Conservation (phyloP, 2,113 vertebrate species). For the Eonycteris spelaea region DNA sequence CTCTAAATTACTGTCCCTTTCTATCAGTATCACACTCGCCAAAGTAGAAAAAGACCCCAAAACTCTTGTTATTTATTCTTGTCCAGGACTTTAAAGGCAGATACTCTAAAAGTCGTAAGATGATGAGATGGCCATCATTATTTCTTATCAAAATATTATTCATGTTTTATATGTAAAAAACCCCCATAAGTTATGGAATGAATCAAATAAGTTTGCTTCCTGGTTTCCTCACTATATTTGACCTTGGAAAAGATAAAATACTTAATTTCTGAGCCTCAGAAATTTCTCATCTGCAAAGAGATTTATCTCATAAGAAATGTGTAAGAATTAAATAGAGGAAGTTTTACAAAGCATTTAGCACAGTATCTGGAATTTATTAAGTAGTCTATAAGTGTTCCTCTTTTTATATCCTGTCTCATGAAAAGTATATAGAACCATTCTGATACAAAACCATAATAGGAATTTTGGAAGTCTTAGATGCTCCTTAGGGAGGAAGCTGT, state of each 20-base stretch:
- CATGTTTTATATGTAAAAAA: constrained; percentile 1
- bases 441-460: neutral
- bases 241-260: neutral
- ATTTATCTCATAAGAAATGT: neutral
- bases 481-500: neutral
- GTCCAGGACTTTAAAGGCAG: neutral
- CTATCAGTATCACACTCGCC: neutral
- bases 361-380: neutral
- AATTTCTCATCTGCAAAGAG: neutral
- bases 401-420: neutral
- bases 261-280: neutral
- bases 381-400: neutral
- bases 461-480: neutral
- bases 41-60: neutral
- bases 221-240: neutral
- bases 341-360: neutral
- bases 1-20: neutral
- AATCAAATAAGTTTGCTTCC: neutral
- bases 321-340: constrained; percentile 2
- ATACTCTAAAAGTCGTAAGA: neutral
- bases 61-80: neutral
- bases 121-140: neutral
- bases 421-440: neutral
- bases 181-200: neutral
- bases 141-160: constrained; percentile 6